Percentiles rank a stretch among this genome's conserved stretches.
Evolutionary conservation across 2,888 invertebrate species (phyloP).

Genomic region (Xestia ashworthii): DNA sequence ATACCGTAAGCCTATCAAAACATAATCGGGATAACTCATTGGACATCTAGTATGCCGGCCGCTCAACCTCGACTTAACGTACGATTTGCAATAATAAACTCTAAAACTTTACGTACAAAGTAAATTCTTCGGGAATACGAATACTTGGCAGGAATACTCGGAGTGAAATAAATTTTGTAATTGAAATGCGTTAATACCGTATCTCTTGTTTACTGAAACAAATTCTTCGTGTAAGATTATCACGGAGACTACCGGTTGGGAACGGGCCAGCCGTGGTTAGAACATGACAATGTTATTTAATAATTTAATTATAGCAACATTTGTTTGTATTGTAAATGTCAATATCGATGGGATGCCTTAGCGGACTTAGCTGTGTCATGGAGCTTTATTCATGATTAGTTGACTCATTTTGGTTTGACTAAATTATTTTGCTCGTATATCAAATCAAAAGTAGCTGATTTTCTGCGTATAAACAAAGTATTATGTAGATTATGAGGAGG

Average conservation of each 20-base stretch:
- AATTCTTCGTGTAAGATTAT: constrained; percentile 77
- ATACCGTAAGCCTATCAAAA: constrained; percentile 83
- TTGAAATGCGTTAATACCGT: constrained; percentile 78
- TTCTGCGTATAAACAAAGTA: constrained; percentile 32
- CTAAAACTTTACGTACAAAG: constrained; percentile 70
- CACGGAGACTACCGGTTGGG: constrained; percentile 69
- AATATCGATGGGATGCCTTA: constrained; percentile 59
- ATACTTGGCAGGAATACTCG: constrained; percentile 75
- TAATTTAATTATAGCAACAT: constrained; percentile 60
- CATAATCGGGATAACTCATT: constrained; percentile 81
- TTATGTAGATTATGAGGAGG: constrained; percentile 30
- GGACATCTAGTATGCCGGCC: constrained; percentile 73
- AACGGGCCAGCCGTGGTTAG: constrained; percentile 66
- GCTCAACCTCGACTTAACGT: constrained; percentile 55
- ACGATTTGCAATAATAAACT: constrained; percentile 72
- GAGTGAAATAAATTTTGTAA: constrained; percentile 78
- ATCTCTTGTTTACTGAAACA: constrained; percentile 80
- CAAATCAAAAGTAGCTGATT: constrained; percentile 19
- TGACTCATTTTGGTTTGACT: constrained; percentile 37
- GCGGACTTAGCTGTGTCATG: constrained; percentile 52
- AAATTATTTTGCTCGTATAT: constrained; percentile 36
- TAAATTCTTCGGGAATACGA: constrained; percentile 63
- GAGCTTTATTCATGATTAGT: constrained; percentile 40
- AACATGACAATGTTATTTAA: constrained; percentile 69
- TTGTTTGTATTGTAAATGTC: constrained; percentile 65